These are phyloP conservation scores for Lumbricus terrestris DNA, from an alignment of 2,888 invertebrate species.

Conservation along the genomic window DNA sequence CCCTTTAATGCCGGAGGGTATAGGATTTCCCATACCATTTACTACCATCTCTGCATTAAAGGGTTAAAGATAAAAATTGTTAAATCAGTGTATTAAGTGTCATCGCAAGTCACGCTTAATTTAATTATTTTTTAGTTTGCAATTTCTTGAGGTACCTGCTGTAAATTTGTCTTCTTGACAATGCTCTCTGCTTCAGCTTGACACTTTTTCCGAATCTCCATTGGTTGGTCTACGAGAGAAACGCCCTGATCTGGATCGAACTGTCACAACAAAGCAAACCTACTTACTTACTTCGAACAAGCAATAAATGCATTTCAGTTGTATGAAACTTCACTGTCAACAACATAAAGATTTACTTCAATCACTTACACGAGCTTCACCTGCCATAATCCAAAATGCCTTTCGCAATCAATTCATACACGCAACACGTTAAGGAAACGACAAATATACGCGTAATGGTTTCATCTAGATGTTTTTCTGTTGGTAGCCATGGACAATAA, in stretches of 20 bases:
- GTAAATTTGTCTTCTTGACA: conserved; percentile 65
- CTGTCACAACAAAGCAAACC: conserved; percentile 21
- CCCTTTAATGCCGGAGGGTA: too few relatives aligned
- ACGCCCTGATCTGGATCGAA: conserved; percentile 78
- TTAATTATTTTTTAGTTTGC: background rate
- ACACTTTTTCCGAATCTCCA: conserved; percentile 82
- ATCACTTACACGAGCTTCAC: background rate
- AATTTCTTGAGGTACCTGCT: conserved; percentile 26
- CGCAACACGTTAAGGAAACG: background rate
- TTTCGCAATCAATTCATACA: background rate
- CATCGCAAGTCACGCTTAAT: background rate
- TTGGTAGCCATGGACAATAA: too few relatives aligned
- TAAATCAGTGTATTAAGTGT: too few relatives aligned
- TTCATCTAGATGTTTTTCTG: too few relatives aligned
- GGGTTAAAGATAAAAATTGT: background rate
- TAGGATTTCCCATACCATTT: too few relatives aligned
- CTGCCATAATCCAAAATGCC: background rate
- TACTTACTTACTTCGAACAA: background rate
- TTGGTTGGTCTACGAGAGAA: conserved; percentile 81
- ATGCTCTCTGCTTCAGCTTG: conserved; percentile 79
- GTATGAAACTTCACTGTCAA: too few relatives aligned
- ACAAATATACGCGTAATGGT: too few relatives aligned
- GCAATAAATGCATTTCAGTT: background rate
- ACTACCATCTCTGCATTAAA: too few relatives aligned
- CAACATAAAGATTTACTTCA: background rate